phyloP scores from a whole-genome alignment of 2,113 vertebrate species.

The Apteryx owenii region DNA sequence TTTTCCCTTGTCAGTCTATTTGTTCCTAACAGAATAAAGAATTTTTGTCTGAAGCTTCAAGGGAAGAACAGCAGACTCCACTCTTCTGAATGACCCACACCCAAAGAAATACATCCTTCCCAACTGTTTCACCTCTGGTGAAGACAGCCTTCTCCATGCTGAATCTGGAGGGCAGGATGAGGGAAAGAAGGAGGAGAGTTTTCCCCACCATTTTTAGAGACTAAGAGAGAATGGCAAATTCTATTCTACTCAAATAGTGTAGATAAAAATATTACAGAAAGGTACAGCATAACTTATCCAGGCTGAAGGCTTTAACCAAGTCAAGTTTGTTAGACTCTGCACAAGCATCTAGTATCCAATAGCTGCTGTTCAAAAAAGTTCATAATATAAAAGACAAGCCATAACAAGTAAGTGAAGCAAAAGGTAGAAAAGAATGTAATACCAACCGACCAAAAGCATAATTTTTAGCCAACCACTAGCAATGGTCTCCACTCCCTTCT shows the following conservation, averaged over 20 bases:
- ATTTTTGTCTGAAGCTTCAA: neutral
- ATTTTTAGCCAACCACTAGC: neutral
- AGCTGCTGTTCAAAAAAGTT: neutral
- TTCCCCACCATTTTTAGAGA: neutral
- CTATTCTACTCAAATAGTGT: neutral
- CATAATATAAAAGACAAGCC: neutral
- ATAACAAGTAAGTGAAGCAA: neutral
- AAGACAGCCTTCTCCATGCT: neutral
- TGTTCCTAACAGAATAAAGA: neutral
- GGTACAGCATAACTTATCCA: neutral
- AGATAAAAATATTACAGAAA: neutral
- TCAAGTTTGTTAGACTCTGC: neutral
- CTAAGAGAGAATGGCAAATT: neutral
- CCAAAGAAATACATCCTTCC: conserved; percentile 22
- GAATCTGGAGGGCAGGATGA: neutral
- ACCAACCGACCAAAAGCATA: no score
- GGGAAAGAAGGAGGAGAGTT: neutral
- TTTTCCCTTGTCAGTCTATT: neutral
- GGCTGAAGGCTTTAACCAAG: neutral
- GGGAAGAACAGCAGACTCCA: conserved; percentile 41
- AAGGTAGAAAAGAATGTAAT: neutral
- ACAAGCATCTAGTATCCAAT: neutral
- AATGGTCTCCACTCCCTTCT: neutral
- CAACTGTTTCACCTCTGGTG: conserved; percentile 2
- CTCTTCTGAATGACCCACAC: conserved; percentile 17